A percentile compares a stretch with the other conserved stretches of the same genome.
phyloP scores from a whole-genome alignment of 2,113 vertebrate species.

The Arvicanthis niloticus region DNA sequence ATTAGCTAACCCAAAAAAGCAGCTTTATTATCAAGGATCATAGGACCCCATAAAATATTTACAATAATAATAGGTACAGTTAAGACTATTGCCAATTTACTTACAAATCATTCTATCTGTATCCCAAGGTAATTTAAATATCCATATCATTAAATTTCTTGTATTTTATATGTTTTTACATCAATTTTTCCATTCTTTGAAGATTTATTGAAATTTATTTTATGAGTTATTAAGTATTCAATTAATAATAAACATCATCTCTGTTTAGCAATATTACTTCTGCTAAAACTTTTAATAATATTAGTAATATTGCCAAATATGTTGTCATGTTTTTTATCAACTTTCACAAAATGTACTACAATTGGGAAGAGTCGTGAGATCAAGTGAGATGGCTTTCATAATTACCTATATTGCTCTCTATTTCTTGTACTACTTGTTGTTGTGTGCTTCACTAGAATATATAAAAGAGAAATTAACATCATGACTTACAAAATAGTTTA shows the following conservation, averaged over 20 bases:
- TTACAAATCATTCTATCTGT: background rate
- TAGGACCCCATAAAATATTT: background rate
- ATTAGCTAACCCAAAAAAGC: background rate
- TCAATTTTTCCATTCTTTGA: background rate
- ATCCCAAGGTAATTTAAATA: background rate
- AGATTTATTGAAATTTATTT: background rate
- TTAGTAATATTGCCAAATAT: constrained; percentile 26
- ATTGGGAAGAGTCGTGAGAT: background rate
- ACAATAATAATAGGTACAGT: background rate
- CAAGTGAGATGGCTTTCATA: background rate
- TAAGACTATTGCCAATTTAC: background rate
- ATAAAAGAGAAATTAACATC: background rate
- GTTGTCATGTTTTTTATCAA: background rate
- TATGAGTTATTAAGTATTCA: constrained; percentile 12
- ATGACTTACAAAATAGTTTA: background rate
- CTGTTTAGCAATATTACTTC: background rate
- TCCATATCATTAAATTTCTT: background rate
- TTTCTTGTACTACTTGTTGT: background rate
- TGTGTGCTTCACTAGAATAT: background rate
- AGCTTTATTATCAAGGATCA: background rate
- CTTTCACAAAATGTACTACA: background rate
- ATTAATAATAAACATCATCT: background rate
- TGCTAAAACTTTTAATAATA: background rate
- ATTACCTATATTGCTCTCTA: background rate
- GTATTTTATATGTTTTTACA: background rate